phyloP scores from a whole-genome alignment of 2,797 vertebrate genomes.

The Gila robusta region DNA sequence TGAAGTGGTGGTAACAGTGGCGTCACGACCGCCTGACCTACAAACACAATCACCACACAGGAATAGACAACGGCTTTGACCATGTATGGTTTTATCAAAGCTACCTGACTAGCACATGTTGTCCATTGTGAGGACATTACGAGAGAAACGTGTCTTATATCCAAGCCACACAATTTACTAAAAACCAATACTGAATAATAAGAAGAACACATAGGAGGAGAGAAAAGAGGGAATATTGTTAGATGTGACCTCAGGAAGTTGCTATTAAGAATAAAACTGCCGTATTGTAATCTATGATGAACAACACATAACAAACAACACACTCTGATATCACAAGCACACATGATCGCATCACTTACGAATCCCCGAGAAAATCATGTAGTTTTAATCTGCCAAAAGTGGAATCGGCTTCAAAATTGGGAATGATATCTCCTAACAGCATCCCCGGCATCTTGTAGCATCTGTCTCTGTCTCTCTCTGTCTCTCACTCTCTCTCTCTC shows the following conservation, averaged over 20 bases:
- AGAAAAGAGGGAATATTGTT: neutral
- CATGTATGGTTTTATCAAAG: neutral
- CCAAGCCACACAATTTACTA: neutral
- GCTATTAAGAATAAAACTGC: neutral
- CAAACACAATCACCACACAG: neutral
- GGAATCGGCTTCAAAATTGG: conserved; percentile 89
- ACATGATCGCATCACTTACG: conserved; percentile 78
- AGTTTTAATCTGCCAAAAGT: conserved; percentile 85
- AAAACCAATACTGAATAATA: neutral
- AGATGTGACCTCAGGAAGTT: neutral
- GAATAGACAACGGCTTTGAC: neutral
- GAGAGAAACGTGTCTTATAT: neutral
- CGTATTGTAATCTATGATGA: neutral
- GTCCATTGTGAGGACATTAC: neutral
- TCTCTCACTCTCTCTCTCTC: neutral
- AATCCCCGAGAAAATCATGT: conserved; percentile 87
- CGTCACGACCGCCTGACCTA: neutral
- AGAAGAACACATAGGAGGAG: neutral
- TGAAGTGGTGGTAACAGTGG: neutral
- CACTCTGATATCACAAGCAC: neutral
- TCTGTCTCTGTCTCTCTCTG: conserved; percentile 45
- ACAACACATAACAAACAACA: conserved; percentile 1
- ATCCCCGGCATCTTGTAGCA: conserved; percentile 82
- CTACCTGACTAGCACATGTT: neutral
- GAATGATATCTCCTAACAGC: conserved; percentile 88